Conservation (phyloP, 1,140 invertebrate species). For the Drosophila funebris region DNA sequence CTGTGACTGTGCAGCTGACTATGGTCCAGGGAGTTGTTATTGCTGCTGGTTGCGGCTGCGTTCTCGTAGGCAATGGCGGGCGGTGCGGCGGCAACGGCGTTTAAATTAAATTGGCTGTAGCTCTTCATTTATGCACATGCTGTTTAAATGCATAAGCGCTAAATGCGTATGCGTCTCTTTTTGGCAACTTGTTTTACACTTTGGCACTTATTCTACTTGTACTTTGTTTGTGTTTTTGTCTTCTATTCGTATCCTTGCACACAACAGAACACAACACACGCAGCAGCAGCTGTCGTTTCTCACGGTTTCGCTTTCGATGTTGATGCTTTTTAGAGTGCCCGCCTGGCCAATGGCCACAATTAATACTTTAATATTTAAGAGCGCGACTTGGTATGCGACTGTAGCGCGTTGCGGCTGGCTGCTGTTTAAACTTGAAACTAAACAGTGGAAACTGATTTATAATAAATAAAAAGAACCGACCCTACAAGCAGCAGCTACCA, state of each 20-base stretch:
- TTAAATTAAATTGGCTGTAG: constrained; percentile 81
- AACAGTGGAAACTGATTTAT: constrained; percentile 68
- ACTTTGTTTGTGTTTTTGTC: constrained; percentile 48
- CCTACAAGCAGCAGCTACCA: constrained; percentile 47
- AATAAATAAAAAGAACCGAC: constrained; percentile 71
- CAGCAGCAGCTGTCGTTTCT: constrained; percentile 77
- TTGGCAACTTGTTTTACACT: constrained; percentile 75
- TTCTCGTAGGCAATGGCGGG: constrained; percentile 70
- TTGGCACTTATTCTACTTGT: constrained; percentile 65
- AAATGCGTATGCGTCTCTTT: constrained; percentile 31
- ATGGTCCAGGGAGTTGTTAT: constrained; percentile 42
- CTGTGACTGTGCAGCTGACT: constrained; percentile 44
- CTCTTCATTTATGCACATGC: constrained; percentile 81
- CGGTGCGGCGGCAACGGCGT: constrained; percentile 67
- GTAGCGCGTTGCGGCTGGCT: constrained; percentile 56
- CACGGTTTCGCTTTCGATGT: constrained; percentile 66
- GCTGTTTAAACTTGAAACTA: constrained; percentile 68
- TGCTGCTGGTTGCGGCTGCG: constrained; percentile 53
- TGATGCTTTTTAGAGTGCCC: constrained; percentile 38
- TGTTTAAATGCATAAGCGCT: constrained; percentile 39
- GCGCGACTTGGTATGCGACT: constrained; percentile 51
- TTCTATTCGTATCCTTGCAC: constrained; percentile 60
- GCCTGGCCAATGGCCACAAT: constrained; percentile 17
- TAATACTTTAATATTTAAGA: constrained; percentile 27
- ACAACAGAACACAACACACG: constrained; percentile 45